Evolutionary conservation across 2,113 vertebrate genomes (phyloP), one percentile per base, ranked within the genome.

Genomic region (Chloropsis hardwickii): DNA sequence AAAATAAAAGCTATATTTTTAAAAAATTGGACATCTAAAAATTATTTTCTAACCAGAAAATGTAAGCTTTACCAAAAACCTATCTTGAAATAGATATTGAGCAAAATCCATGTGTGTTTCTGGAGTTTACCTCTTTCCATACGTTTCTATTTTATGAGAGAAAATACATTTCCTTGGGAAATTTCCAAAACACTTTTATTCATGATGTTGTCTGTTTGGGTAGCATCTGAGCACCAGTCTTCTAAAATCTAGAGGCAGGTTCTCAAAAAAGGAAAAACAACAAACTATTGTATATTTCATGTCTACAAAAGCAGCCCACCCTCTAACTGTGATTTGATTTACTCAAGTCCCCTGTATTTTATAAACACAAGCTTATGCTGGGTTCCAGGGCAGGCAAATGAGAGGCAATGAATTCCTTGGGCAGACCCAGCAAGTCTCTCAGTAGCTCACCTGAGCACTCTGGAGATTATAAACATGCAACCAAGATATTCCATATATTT

Each of bases 151-250:
- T 85, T 86, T 76, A 64, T 56, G 29, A 28, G 29, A 93, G 29
- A 82, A 93, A 93, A 82, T 19, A 60, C 4, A 2, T 86, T 93
- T 80, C 19, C 48, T 58, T 77, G 74, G 66, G 62, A 94, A 82
- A 80, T 86, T 95, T 93, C 88, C 71, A 93, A 64, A 71, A 48
- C 12, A 37, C 22, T 69, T 93, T 51, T 86, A 56, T 82, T 90
- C 50, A 56, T 21, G 1, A 21, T 64, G 12, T 50, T 84, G 21
- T 62, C 58, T 84, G 24, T 69, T 73, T 74, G 27, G 35, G 31
- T 47, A 88, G 23, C 35, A 58, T 74, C 61, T 92, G 47, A 85
- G 79, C 57, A 70, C 7, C 31, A 27, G 31, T 33, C 42, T 60
- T 56, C 69, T 67, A 71, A 94, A 93, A 79, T 67, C 53, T 64